Conservation (phyloP, 2,113 vertebrate genomes). For the Erinaceus europaeus region DNA sequence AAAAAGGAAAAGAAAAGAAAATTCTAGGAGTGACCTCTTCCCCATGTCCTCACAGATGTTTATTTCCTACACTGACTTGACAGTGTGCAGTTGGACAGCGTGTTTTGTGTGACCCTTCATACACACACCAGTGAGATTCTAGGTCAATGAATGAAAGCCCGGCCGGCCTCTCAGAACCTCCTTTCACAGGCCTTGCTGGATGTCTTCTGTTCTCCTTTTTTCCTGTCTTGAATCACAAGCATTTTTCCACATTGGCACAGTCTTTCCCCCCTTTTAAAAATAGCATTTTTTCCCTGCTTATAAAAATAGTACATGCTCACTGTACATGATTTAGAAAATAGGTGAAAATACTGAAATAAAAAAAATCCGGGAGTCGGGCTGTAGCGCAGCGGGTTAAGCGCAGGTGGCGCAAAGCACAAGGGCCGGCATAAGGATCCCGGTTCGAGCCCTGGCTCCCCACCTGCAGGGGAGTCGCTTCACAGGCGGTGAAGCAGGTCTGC, state of each 20-base stretch:
- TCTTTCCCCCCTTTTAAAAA: background rate
- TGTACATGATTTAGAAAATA: slow-evolving; percentile 31
- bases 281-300: slow-evolving; percentile 3
- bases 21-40: background rate
- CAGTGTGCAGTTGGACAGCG: no score
- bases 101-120: background rate
- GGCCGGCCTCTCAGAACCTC: background rate
- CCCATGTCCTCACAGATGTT: background rate
- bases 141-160: background rate
- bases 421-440: no score
- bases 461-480: no score
- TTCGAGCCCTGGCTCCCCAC: no score
- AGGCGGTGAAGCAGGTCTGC: no score
- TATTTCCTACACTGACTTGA: background rate
- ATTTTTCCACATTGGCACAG: background rate
- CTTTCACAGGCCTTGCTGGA: background rate
- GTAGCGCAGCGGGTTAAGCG: no score
- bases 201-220: background rate
- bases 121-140: background rate
- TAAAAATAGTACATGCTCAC: slow-evolving; percentile 62
- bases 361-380: no score
- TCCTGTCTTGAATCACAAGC: background rate
- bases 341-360: slow-evolving; percentile 9
- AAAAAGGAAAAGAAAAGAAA: no score
- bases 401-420: no score